Evolutionary conservation across 64 coral and sea anemone species (phyloP).

Genomic region (Montipora sp.): DNA sequence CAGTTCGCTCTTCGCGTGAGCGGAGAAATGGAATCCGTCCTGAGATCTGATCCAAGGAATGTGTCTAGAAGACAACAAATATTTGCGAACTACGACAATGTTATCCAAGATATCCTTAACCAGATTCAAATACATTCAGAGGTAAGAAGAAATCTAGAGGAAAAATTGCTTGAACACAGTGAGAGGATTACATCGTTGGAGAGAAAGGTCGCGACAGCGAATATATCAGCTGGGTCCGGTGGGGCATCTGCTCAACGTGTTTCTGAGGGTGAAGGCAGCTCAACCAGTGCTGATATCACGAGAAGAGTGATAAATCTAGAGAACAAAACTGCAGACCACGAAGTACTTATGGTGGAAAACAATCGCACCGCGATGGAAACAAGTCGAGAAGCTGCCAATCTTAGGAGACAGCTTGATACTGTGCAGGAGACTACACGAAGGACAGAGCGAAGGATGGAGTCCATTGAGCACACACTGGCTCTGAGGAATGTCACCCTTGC

Average conservation of each 20-base stretch:
- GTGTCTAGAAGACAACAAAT: not conserved
- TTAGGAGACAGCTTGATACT: conserved; percentile 17
- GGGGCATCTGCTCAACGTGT: not conserved
- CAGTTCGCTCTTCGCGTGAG: not conserved
- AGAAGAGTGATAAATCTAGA: not conserved
- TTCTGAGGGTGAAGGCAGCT: not conserved
- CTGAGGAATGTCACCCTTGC: conserved; percentile 29
- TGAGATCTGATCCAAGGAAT: not conserved
- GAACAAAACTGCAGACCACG: conserved; percentile 25
- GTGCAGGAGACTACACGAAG: not conserved
- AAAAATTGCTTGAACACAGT: not conserved
- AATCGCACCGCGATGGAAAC: not conserved
- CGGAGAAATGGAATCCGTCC: not conserved
- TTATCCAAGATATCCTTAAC: not conserved
- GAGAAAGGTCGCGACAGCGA: not conserved
- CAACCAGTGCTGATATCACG: not conserved
- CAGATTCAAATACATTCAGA: not conserved
- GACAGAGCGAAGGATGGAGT: conserved; percentile 15
- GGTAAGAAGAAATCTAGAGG: not conserved
- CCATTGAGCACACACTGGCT: conserved; percentile 28
- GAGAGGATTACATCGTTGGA: not conserved
- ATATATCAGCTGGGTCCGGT: not conserved
- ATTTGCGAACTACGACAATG: not conserved
- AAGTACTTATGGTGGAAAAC: conserved; percentile 15
- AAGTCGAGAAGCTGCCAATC: not conserved